Base-by-base conservation (phyloP, 2,888 invertebrate genomes). In the Phengaris arion region DNA sequence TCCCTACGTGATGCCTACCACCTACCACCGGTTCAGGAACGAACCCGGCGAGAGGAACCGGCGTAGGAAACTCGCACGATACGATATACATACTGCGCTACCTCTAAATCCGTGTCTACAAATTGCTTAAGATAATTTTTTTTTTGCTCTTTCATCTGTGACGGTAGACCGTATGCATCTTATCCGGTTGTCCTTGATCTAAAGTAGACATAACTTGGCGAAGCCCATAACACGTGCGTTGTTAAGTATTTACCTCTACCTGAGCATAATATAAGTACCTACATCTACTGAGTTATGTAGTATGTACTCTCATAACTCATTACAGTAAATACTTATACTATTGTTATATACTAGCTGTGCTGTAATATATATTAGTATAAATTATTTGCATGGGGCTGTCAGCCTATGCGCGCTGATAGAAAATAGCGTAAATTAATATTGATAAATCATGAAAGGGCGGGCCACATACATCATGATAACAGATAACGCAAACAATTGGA, bases 401-500 rank as follows among this genome's bases (percentile, higher is more conserved):
- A 52, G 52, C 52, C 12, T 64, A 64, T 64, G 59, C 59, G 59
- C 59, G 59, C 10, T 22, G 35, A 64, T 64, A 64, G 35, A 64
- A 59, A 35, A 48, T 69, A 48, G 15, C 69, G 48, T 46, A 22
- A 68, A 69, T 15, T 68, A 46, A 46, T 68, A 68, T 64, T 64
- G 64, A 69, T 69, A 69, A 48, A 69, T 48, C 46, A 69, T 48
- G 9, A 69, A 69, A 69, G 69, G 46, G 15, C 59, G 6, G 12
- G 68, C 70, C 22, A 48, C 70, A 69, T 69, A 70, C 22, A 22
- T 54, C 72, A 52, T 9, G 72, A 72, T 72, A 72, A 35, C 72
- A 72, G 72, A 52, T 72, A 72, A 72, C 72, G 54, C 52, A 70
- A 70, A 52, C 72, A 72, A 72, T 72, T 45, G 54, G 72, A 72